Evolutionary conservation across 2,113 vertebrate genomes (phyloP), one percentile per base, ranked within the genome.

Genomic region (Amphiprion percula): DNA sequence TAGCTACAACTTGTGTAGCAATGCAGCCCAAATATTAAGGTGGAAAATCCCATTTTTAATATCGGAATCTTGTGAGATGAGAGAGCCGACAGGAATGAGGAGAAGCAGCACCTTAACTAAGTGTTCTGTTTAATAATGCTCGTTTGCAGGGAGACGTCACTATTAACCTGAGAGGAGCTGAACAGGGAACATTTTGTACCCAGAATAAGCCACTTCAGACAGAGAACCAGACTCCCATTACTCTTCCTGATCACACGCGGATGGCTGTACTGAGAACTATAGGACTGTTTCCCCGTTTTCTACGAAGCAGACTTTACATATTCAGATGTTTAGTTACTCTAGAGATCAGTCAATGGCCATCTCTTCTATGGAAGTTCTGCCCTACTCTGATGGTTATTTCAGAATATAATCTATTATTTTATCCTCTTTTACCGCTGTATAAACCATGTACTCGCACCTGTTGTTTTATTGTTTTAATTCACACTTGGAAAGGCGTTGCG

Each of bases 171-270:
- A 1, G 14, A 62, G 12, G 21, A 4, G 5, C 80, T 62, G 54
- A 86, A 65, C 21, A 16, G 58, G 19, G 67, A 71, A 68, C 46
- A 61, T 33, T 74, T 63, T 33, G 58, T 77, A 30, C 28, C 28
- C 28, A 30, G 28, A 30, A 4, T 30, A 30, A 30, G 14, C 28
- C 58, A 72, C 59, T 60, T 76, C 26, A 59, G 54, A 44, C 7
- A 10, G 19, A 0, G 41, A 65, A 52, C 19, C 30, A 39, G 10
- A 28, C 53, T 15, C 21, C 44, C 16, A 39, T 24, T 65, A 76
- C 24, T 28, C 60, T 71, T 71, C 52, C 54, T 39, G 37, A 30
- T 72, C 62, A 47, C n/a, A 56, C 37, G 5, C 37, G 24, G 21
- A 74, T 11, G 60, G 10, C 59, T 66, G 49, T 1, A 30, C 33